Conservation (phyloP, 2,888 invertebrate species). For the Nomada flava region DNA sequence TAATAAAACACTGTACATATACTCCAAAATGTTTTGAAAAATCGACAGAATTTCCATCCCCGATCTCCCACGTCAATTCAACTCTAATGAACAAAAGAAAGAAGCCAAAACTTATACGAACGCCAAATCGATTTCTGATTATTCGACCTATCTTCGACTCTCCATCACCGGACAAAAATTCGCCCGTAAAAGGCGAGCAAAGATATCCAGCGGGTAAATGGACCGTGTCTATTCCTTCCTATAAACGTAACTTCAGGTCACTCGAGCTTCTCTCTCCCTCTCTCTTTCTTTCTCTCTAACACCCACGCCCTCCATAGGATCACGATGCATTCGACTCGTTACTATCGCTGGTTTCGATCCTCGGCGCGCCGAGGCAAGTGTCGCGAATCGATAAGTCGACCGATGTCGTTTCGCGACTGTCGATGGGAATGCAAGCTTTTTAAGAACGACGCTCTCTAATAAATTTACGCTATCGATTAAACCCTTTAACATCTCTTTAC, state of each 20-base stretch:
- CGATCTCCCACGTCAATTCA: too few relatives aligned
- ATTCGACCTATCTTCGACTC: conserved; percentile 12
- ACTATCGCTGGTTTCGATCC: conserved; percentile 27
- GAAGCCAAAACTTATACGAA: not conserved
- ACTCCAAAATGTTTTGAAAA: too few relatives aligned
- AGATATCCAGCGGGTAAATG: conserved; percentile 62
- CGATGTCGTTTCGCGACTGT: conserved; percentile 35
- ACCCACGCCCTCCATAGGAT: conserved; percentile 21
- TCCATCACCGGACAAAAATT: conserved; percentile 34
- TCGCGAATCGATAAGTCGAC: conserved; percentile 56
- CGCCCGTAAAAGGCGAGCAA: conserved; percentile 29
- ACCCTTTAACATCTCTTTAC: conserved; percentile 67
- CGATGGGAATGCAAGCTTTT: conserved; percentile 58
- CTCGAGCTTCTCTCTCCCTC: conserved; percentile 55
- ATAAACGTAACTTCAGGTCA: conserved; percentile 71
- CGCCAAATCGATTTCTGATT: conserved; percentile 26
- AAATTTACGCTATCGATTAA: conserved; percentile 60
- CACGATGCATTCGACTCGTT: conserved; percentile 51
- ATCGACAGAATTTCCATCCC: not conserved
- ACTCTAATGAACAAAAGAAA: not conserved
- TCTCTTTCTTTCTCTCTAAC: not conserved
- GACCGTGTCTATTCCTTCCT: conserved; percentile 60
- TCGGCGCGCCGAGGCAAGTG: conserved; percentile 37
- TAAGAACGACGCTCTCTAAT: conserved; percentile 50
- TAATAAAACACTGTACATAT: too few relatives aligned